A percentile compares a stretch with the other conserved stretches of the same genome.
phyloP scores from a whole-genome alignment of 2,113 vertebrate species.

The Emydocephalus ijimae region DNA sequence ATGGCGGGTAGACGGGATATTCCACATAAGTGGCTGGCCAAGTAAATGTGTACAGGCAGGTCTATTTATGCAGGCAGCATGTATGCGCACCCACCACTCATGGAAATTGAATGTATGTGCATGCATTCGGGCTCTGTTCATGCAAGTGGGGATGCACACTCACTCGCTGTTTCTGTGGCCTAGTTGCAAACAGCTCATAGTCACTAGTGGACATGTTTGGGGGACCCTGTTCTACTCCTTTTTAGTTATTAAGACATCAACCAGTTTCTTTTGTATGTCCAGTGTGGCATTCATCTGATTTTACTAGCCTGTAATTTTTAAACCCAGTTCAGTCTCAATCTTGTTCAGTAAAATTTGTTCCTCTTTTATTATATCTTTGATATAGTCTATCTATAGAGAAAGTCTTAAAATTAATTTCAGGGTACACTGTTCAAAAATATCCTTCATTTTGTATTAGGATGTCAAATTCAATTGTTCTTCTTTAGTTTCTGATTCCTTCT shows the following conservation, averaged over 20 bases:
- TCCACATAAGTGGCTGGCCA: no score
- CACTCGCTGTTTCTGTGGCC: neutral
- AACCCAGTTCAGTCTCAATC: neutral
- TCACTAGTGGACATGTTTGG: neutral
- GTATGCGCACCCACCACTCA: no score
- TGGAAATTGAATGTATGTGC: no score
- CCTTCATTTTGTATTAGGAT: neutral
- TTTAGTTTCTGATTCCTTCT: neutral
- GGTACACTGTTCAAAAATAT: neutral
- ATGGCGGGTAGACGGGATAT: no score
- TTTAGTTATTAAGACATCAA: neutral
- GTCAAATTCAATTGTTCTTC: neutral
- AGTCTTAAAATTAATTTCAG: neutral
- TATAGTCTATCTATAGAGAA: neutral
- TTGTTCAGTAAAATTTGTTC: neutral
- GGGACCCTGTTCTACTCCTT: neutral
- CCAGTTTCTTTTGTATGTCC: neutral
- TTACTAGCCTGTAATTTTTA: neutral
- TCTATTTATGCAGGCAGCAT: no score
- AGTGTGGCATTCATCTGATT: neutral
- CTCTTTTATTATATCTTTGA: neutral
- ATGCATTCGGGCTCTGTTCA: fast-evolving
- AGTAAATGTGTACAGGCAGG: no score
- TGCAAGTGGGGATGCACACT: neutral
- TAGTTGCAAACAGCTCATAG: neutral